A percentile compares a stretch with the other conserved stretches of the same genome.
Conservation (phyloP, 2,888 invertebrate genomes). For the Theristus sp. region DNA sequence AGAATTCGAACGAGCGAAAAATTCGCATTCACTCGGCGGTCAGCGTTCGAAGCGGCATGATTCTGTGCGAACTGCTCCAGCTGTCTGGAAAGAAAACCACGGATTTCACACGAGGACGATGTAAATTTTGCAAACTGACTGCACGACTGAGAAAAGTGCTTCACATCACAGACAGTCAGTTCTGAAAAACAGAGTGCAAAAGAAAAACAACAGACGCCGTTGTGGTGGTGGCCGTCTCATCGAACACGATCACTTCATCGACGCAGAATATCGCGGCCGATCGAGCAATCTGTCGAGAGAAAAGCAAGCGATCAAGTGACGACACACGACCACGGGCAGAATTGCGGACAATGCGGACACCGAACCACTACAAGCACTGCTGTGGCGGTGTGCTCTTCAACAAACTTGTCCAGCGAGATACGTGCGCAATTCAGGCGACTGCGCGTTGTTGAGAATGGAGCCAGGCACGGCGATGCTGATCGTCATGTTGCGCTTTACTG, state of each 20-base stretch:
- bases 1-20: slow-evolving; percentile 70
- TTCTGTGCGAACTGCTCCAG: neutral
- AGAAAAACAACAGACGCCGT: neutral
- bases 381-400: too few species aligned
- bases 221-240: slow-evolving; percentile 30
- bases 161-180: slow-evolving; percentile 4
- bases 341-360: too few species aligned
- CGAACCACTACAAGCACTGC: too few species aligned
- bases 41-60: neutral
- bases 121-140: neutral
- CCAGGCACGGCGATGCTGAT: slow-evolving; percentile 84
- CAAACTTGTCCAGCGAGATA: slow-evolving; percentile 76
- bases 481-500: too few species aligned
- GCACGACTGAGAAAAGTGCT: neutral
- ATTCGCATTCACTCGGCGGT: slow-evolving; percentile 11
- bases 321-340: too few species aligned
- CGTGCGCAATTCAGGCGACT: slow-evolving; percentile 64
- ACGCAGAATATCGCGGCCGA: slow-evolving; percentile 80
- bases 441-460: slow-evolving; percentile 87
- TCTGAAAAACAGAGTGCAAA: neutral
- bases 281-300: slow-evolving; percentile 83
- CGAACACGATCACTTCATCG: slow-evolving; percentile 52
- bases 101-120: neutral
- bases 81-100: neutral
- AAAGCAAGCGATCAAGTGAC: slow-evolving; percentile 62